Evolutionary conservation across 2,888 invertebrate genomes (phyloP).

Genomic region (Ophion ventricosus): DNA sequence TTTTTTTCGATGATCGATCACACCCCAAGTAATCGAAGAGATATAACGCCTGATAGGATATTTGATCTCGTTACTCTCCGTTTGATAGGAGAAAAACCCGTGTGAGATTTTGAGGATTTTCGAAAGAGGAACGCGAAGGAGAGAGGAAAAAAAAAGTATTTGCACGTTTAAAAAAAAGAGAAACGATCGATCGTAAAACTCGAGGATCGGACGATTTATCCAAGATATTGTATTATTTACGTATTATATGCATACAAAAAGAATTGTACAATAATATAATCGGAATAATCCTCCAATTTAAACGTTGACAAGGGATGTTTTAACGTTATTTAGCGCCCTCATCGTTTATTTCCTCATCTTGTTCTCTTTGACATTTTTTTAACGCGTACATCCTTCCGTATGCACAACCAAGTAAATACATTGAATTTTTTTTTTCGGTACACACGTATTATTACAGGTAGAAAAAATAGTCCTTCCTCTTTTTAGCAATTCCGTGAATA

Average conservation of each 20-base stretch:
- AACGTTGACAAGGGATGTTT: conserved; percentile 32
- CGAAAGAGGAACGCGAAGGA: too few species aligned
- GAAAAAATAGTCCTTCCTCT: conserved; percentile 67
- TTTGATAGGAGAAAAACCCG: too few species aligned
- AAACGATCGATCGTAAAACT: conserved; percentile 11
- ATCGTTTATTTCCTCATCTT: conserved; percentile 10
- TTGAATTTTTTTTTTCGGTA: conserved; percentile 37
- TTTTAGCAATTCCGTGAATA: conserved; percentile 25
- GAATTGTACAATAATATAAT: conserved; percentile 55
- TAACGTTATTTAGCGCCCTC: not conserved
- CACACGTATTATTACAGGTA: conserved; percentile 59
- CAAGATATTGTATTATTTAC: conserved; percentile 55
- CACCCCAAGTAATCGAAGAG: too few species aligned
- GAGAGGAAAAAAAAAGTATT: not conserved
- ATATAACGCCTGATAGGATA: too few species aligned
- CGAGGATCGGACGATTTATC: conserved; percentile 30
- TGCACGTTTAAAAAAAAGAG: not conserved
- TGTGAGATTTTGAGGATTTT: too few species aligned
- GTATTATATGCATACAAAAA: conserved; percentile 58
- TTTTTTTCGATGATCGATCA: too few species aligned
- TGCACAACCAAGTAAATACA: conserved; percentile 31
- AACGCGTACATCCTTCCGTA: conserved; percentile 41
- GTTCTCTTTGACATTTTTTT: not conserved
- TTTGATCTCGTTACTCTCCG: too few species aligned
- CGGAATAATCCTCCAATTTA: conserved; percentile 40